Conservation (phyloP, 2,888 invertebrate species). For the Boloria euphrosyne region DNA sequence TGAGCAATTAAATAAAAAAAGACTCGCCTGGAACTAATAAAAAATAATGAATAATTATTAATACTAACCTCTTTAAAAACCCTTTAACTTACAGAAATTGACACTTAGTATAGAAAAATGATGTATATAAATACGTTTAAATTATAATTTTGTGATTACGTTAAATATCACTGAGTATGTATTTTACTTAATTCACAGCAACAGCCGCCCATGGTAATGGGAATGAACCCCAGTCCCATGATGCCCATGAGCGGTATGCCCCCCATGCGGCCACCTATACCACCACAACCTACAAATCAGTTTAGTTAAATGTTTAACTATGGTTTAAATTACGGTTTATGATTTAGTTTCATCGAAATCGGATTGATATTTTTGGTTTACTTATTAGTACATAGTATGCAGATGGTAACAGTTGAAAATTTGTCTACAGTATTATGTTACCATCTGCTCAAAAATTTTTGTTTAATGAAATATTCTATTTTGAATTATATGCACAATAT, state of each 20-base stretch:
- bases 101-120: not conserved
- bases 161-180: no score
- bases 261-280: constrained; percentile 70
- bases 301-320: constrained; percentile 66
- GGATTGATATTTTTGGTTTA: constrained; percentile 21
- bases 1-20: not conserved
- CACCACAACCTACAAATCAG: constrained; percentile 71
- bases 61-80: no score
- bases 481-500: not conserved
- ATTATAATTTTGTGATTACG: no score
- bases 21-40: no score
- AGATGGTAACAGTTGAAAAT: not conserved
- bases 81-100: no score
- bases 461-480: not conserved
- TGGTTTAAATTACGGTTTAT: constrained; percentile 14
- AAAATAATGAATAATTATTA: no score
- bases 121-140: no score
- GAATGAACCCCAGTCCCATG: constrained; percentile 67
- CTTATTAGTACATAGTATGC: no score
- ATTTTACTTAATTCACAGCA: constrained; percentile 55
- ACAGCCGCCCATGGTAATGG: constrained; percentile 79
- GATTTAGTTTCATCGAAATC: constrained; percentile 29
- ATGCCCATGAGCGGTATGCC: constrained; percentile 64
- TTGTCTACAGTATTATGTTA: not conserved
- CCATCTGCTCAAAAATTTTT: not conserved